Base-by-base conservation (phyloP, 1,140 invertebrate species). In the Heliothis virescens region DNA sequence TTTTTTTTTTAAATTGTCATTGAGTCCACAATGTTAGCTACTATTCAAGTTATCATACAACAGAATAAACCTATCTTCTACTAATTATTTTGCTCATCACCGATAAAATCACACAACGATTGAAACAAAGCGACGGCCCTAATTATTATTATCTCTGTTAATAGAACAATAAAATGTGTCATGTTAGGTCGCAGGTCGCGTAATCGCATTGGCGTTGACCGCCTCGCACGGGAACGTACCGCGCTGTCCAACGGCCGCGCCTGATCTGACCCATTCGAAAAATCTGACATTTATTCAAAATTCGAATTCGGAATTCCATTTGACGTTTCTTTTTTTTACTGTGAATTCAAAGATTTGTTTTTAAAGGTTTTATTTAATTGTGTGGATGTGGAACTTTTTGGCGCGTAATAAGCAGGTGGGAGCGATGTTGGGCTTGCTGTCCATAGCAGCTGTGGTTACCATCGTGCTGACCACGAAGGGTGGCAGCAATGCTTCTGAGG, bases 321-420 rank as follows among this genome's bases (percentile, higher is more conserved):
- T 21, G 29, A 60, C 53, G 55, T 18, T 52, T 62, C 9, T 52
- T 26, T 48, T 75, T 75, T 21, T 29, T 75, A 1, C 9, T 12
- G 3, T 18, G 50, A 47, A 29, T 50, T 26, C 12, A 13, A 16
- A 57, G 15, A 16, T 59, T 74, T 18, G 3, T 9, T 26, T 50
- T 26, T 13, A 7, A 53, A 11, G 48, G n/a, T 52, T 69, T 60
- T 16, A 41, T 74, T 47, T 47, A 18, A 60, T 76, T 29, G 77
- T 79, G 83, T 92, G 87, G 86, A 94, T 94, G 89, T 95, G 91
- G 93, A 86, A 89, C 55, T 92, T 94, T 87, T 88, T 94, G 87
- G 85, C 86, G 82, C 86, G 84, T 67, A 93, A 94, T 59, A 92
- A 91, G 81, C 91, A 92, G 81, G 91, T 88, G 21, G 92, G 91